Evolutionary conservation across 1,140 invertebrate genomes (phyloP).

Genomic region (Tetragonula clypearis): DNA sequence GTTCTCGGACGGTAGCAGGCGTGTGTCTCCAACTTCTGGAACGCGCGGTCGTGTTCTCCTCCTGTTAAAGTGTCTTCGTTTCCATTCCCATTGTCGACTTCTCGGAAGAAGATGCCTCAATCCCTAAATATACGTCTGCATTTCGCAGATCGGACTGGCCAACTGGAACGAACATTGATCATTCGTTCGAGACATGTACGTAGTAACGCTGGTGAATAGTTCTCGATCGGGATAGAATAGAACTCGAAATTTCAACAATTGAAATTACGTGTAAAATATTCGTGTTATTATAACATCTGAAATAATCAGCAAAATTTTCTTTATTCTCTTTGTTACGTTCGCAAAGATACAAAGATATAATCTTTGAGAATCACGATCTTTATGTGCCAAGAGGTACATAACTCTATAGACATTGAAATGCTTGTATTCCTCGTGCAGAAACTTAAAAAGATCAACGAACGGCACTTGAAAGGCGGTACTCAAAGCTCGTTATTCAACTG

Average conservation of each 20-base stretch:
- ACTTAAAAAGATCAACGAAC: not conserved
- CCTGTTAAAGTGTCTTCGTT: not conserved
- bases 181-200: not conserved
- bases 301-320: too few species aligned
- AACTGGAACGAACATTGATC: not conserved
- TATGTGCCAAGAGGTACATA: too few species aligned
- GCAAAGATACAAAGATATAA: too few species aligned
- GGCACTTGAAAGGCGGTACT: not conserved
- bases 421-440: too few species aligned
- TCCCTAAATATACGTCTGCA: not conserved
- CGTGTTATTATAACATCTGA: too few species aligned
- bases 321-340: too few species aligned
- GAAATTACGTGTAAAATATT: too few species aligned
- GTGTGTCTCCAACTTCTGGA: not conserved
- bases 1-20: not conserved
- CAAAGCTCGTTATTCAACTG: not conserved
- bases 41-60: not conserved
- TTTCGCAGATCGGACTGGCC: not conserved
- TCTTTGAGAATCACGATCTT: too few species aligned
- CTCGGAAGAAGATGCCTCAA: not conserved
- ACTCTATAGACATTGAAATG: too few species aligned
- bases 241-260: too few species aligned
- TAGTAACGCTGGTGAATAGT: too few species aligned
- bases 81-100: not conserved
- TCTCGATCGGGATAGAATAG: too few species aligned